phyloP scores from a whole-genome alignment of 1,140 invertebrate species.

The Hesperophylax magnus region DNA sequence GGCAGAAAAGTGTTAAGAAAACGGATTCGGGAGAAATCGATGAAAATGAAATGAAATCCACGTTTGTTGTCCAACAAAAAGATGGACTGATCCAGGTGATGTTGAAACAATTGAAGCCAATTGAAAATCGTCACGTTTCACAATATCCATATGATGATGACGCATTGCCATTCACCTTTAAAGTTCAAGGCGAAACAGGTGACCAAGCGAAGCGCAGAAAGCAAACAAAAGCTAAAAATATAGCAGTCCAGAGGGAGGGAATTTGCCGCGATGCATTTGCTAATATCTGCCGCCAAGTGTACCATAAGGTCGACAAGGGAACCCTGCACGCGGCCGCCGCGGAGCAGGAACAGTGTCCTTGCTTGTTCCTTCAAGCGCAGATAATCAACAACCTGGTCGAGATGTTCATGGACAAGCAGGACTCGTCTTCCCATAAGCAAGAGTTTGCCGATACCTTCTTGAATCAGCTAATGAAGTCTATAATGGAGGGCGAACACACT shows the following conservation, averaged over 20 bases:
- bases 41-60: constrained; percentile 1
- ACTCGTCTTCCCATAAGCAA: background rate
- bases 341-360: constrained; percentile 17
- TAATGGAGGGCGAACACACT: background rate
- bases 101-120: constrained; percentile 1
- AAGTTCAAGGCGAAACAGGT: background rate
- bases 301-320: background rate
- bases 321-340: background rate
- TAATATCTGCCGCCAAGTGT: constrained; percentile 28
- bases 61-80: constrained; percentile 8
- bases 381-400: constrained; percentile 12
- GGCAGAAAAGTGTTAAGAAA: background rate
- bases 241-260: background rate
- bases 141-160: constrained; percentile 34
- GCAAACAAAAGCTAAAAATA: background rate
- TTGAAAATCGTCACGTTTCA: constrained; percentile 18
- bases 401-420: constrained; percentile 5
- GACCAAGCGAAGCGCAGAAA: background rate
- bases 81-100: constrained; percentile 1
- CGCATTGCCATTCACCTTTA: background rate
- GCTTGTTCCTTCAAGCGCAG: constrained; percentile 16
- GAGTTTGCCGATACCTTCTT: background rate
- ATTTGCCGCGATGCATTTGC: background rate
- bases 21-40: background rate
- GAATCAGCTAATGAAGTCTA: background rate